Evolutionary conservation across 2,888 invertebrate genomes (phyloP), one percentile per base, ranked within the genome.

Genomic region (Mythimna albipuncta): DNA sequence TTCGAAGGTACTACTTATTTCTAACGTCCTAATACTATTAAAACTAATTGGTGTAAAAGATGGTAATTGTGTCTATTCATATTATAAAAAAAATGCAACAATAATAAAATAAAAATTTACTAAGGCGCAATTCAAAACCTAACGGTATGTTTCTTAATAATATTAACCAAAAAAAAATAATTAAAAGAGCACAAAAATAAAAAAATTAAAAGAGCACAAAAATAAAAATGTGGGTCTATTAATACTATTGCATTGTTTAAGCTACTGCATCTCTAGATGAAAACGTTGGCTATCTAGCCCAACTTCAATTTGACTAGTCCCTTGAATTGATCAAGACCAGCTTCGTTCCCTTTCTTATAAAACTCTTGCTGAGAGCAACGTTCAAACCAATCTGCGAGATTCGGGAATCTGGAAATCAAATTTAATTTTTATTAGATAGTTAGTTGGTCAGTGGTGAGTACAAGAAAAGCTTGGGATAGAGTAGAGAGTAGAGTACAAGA

Each of bases 281-380:
- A 32, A 26, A 1, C n/a, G 0, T 7, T 13, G n/a, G 11, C n/a
- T 16, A 16, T 58, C 10, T 84, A 88, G 47, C 69, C 84, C 52
- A 90, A 66, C 61, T 89, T 90, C 2, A 69, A 41, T 63, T 86
- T 85, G 9, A 86, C 0, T 0, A 88, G 52, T 32, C 62, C 84
- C 0, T 75, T 54, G 38, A 87, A 84, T 50, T 74, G 63, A 19
- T 68, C 61, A 47, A 90, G 10, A 3, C 87, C 89, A 13, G 84
- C 47, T 26, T 79, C 87, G 55, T 94, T 94, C 6, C 81, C 89
- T 67, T 90, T 90, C 62, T 90, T 91, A 73, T 89, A 93, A 72
- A 93, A 91, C 0, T 93, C 90, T 79, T 90, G 86, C 32, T 92
- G 79, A 0, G 92, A 86, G 68, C 92, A 91, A 19, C 89, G 87